A percentile compares a stretch with the other conserved stretches of the same genome.
phyloP scores from a whole-genome alignment of 53 echinoderm and acorn worm species.

The Crossaster papposus region DNA sequence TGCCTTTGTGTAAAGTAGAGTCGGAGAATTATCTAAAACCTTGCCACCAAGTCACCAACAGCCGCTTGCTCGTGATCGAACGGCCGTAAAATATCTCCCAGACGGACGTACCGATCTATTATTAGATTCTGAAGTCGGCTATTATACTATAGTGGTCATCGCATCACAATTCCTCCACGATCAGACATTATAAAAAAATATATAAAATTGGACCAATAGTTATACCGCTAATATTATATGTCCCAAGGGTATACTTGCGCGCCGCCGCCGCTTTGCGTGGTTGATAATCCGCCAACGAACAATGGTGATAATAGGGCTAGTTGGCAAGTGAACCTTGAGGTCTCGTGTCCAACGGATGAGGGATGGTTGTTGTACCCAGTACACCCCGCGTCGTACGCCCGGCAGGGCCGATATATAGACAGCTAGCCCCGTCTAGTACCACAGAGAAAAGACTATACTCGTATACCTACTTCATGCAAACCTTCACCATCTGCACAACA shows the following conservation, averaged over 20 bases:
- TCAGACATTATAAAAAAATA: too few species aligned
- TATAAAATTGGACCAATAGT: neutral
- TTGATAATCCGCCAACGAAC: slow-evolving; percentile 26
- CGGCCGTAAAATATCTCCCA: neutral
- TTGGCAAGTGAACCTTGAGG: slow-evolving; percentile 1
- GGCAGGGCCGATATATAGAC: too few species aligned
- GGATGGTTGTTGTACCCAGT: too few species aligned
- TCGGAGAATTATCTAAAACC: neutral
- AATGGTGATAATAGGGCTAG: neutral
- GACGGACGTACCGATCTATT: neutral
- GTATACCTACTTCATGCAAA: too few species aligned
- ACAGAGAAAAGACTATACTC: too few species aligned
- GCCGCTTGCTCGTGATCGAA: neutral
- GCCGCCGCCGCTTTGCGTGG: neutral
- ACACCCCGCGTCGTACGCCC: too few species aligned
- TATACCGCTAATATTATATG: slow-evolving; percentile 12
- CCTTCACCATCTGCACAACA: too few species aligned
- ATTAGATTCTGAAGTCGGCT: neutral
- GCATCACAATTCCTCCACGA: too few species aligned
- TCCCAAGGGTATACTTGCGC: slow-evolving; percentile 13
- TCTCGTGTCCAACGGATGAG: neutral
- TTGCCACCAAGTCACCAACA: neutral
- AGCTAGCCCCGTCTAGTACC: too few species aligned
- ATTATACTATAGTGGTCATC: too few species aligned
- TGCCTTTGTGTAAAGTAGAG: neutral